Base-by-base conservation (phyloP, 2,113 vertebrate genomes). In the Barbus barbus region DNA sequence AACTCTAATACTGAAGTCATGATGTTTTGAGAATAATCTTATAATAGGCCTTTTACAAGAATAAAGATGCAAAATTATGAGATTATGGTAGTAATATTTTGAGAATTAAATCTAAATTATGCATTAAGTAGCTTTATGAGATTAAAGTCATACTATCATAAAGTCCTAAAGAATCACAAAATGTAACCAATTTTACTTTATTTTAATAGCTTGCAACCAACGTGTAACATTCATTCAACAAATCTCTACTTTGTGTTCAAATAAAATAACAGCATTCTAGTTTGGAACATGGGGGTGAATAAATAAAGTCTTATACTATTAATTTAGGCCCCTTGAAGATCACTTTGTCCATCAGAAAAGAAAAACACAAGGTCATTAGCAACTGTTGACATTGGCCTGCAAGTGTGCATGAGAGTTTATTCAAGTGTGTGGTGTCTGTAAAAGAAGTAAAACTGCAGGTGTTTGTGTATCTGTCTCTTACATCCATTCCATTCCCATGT, bases 381-480 rank as follows among this genome's bases (percentile, higher is more conserved):
- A 33, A 48, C 7, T 74, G 63, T 46, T 65, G 56, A 61, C 33
- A 24, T 6, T 46, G 56, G 14, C 71, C 36, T 82, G 11, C 84
- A 80, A 60, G 33, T 63, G 26, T 80, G 77, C 75, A 53, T 71
- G 61, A 72, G 31, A 75, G 20, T 78, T 78, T 78, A 14, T 84
- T 48, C 38, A 44, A 12, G 75, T 56, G 16, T 33, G 41, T 18
- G 48, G 31, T 36, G 14, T 60, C 14, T 36, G 31, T 26, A 76
- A 33, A 31, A n/a, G 61, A 76, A 63, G 26, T 51, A 26, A 85
- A 83, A 84, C 20, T 86, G 63, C 38, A 56, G 58, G 38, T 69
- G 82, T 82, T 78, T 81, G 77, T 85, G n/a, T 82, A 36, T 86
- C 48, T 82, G 53, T 84, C 79, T 83, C 38, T n/a, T 36, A 58